Evolutionary conservation across 2,888 invertebrate genomes (phyloP), one percentile per base, ranked within the genome.

Genomic region (Drosophila trichaetosa): DNA sequence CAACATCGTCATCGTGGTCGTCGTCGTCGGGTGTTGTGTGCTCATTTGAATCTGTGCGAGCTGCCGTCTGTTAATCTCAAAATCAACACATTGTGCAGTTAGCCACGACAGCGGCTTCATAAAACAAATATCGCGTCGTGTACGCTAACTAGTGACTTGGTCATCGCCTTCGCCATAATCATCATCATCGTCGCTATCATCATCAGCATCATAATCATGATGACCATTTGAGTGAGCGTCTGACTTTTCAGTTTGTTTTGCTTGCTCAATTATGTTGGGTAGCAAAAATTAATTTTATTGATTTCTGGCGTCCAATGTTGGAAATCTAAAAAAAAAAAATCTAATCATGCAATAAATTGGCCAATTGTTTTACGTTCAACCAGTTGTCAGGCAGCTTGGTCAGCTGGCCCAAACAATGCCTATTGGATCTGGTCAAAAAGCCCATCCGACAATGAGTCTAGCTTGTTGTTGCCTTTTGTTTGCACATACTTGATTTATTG

Each of bases 301-400:
- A 84, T 87, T 87, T 69, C 60, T 65, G 62, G 59, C 57, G 49
- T 71, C 58, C 60, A 69, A 33, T 69, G 67, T 67, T 77, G 60
- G 57, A 73, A 76, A 79, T 79, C 74, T 61, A 53, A 71, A 78
- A 11, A 21, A 40, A 38, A 38, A 46, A 78, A 78, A 87, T 85
- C 83, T 78, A 83, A 89, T 90, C 88, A 87, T 78, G 86, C 89
- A 82, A 89, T 89, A 90, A 89, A 89, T 90, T 90, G 90, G 86
- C 88, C 89, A 90, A 89, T 90, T 88, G 87, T 88, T 84, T 87
- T 75, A 58, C 66, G 61, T 65, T 63, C 73, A 69, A 68, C 74
- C 59, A 76, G 51, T 51, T 64, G 73, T 65, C 65, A 65, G 64
- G 40, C 54, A 16, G 51, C 56, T 70, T 67, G 67, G 54, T 65